Evolutionary conservation across 2,113 vertebrate species (phyloP).

Genomic region (Trachemys scripta): DNA sequence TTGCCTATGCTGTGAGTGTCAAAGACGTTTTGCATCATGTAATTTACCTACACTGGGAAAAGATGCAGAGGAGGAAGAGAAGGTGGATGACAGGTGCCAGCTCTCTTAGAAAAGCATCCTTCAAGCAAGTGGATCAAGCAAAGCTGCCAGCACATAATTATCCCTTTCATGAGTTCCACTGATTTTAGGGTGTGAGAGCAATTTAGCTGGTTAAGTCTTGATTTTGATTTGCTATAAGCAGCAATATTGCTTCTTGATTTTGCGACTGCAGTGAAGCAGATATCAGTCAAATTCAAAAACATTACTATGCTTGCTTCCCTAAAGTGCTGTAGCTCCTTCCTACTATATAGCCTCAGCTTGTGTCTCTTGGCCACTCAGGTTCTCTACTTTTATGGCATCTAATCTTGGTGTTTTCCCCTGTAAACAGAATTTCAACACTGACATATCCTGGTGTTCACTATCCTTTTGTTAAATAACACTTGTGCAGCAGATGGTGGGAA

Average conservation of each 20-base stretch:
- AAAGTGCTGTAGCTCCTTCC: not conserved
- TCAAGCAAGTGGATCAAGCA: conserved; percentile 39
- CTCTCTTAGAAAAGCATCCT: conserved; percentile 33
- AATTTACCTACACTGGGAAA: conserved; percentile 6
- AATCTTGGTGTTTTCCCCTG: not conserved
- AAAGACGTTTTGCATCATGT: not conserved
- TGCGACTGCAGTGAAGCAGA: not conserved
- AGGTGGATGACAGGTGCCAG: not conserved
- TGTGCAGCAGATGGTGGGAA: conserved; percentile 22
- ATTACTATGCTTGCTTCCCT: not conserved
- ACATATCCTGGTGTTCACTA: not conserved
- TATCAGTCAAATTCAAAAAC: not conserved
- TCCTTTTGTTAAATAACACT: not conserved
- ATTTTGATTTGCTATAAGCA: conserved; percentile 45
- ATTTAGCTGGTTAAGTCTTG: conserved; percentile 41
- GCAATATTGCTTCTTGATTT: conserved; percentile 43
- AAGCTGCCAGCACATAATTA: conserved; percentile 42
- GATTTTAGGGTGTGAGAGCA: conserved; percentile 35
- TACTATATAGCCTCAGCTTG: not conserved
- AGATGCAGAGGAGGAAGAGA: not conserved
- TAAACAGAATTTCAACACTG: not conserved
- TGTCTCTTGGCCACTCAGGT: not conserved
- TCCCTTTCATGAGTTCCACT: conserved; percentile 31
- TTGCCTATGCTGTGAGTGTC: not conserved
- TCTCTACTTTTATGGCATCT: not conserved